Evolutionary conservation across 2,888 invertebrate genomes (phyloP).

Genomic region (Hesperia comma): DNA sequence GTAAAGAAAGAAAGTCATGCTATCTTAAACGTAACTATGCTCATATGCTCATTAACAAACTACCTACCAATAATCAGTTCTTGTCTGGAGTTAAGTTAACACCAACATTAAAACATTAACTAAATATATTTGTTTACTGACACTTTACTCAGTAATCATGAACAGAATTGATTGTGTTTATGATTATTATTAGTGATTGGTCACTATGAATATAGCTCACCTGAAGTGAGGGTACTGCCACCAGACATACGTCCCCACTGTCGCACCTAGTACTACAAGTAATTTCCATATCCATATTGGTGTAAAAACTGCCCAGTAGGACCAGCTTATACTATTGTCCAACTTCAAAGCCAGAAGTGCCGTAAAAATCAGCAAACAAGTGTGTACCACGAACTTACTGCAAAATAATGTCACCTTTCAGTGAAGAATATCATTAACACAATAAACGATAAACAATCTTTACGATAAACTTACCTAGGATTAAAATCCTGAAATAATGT

Average conservation of each 20-base stretch:
- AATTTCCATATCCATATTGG: conserved; percentile 99
- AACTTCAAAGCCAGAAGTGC: conserved; percentile 94
- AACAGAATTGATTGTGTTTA: background rate
- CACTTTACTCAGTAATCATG: background rate
- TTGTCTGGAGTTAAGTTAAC: background rate
- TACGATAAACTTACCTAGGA: conserved; percentile 87
- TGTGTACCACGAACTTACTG: conserved; percentile 99
- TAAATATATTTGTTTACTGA: background rate
- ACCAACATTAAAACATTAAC: background rate
- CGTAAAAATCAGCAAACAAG: conserved; percentile 95
- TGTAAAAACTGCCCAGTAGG: conserved; percentile 97
- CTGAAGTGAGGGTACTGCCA: conserved; percentile 97
- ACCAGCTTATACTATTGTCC: conserved; percentile 95
- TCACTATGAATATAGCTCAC: conserved; percentile 67
- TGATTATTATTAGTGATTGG: no score
- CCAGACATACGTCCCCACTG: conserved; percentile 97
- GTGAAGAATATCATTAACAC: conserved; percentile 37
- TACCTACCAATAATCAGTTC: background rate
- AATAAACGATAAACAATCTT: conserved; percentile 30
- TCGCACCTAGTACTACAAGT: conserved; percentile 94
- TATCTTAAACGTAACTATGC: no score
- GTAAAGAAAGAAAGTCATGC: no score
- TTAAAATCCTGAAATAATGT: conserved; percentile 95
- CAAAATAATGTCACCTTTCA: conserved; percentile 38
- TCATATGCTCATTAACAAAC: background rate